A percentile compares a stretch with the other conserved stretches of the same genome.
phyloP scores from a whole-genome alignment of 2,888 invertebrate species.

The Operophtera brumata region DNA sequence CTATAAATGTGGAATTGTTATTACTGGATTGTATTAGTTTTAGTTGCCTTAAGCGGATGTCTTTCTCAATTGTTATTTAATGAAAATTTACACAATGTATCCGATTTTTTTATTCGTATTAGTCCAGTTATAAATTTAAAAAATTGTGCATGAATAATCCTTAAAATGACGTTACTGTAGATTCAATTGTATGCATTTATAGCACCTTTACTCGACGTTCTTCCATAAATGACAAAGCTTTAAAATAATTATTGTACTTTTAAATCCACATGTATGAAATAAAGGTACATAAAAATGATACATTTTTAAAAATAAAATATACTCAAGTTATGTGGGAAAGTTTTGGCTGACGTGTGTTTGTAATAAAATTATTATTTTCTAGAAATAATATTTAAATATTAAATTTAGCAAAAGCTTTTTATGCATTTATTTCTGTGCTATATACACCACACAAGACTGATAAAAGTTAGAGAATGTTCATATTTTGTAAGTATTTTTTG shows the following conservation, averaged over 20 bases:
- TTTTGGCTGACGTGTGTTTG: constrained; percentile 48
- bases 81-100: constrained; percentile 11
- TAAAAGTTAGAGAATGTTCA: constrained; percentile 65
- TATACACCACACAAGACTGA: constrained; percentile 81
- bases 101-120: constrained; percentile 16
- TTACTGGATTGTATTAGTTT: constrained; percentile 18
- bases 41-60: constrained; percentile 10
- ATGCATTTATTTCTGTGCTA: constrained; percentile 76
- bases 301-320: constrained; percentile 32
- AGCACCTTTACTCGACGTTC: constrained; percentile 20
- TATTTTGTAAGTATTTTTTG: constrained; percentile 76
- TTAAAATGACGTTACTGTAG: constrained; percentile 15
- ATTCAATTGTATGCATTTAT: constrained; percentile 9
- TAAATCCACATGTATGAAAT: constrained; percentile 13
- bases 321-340: constrained; percentile 62
- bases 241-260: constrained; percentile 12
- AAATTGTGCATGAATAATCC: constrained; percentile 27
- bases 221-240: constrained; percentile 15
- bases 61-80: constrained; percentile 1
- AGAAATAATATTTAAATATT: constrained; percentile 21
- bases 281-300: constrained; percentile 12
- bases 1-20: constrained; percentile 14
- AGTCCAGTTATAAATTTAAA: constrained; percentile 17
- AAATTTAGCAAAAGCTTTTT: constrained; percentile 51
- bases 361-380: constrained; percentile 29